Base-by-base conservation (phyloP, 2,888 invertebrate genomes). In the Epinotia demarniana region DNA sequence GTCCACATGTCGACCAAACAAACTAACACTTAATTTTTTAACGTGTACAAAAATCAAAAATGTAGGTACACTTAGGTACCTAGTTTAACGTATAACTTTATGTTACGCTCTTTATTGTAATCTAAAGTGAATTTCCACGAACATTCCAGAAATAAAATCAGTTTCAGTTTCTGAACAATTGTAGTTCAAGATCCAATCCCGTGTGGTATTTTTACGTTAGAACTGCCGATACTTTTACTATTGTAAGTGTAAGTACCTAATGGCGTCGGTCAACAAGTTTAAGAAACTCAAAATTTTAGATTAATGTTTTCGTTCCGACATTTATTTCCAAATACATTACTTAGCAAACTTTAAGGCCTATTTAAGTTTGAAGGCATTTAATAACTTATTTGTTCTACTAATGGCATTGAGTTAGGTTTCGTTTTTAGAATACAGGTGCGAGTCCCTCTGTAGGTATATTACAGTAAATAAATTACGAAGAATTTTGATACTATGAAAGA, bases 221-320 rank as follows among this genome's bases (percentile, higher is more conserved):
- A 71, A 16, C 66, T 8, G 39, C 16, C 18, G 3, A 39, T 62
- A 62, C 53, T 46, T 60, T 27, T 16, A 53, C 55, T 46, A 33
- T 70, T 55, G 19, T 13, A 33, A 33, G 6, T 33, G 33, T 33
- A 33, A 33, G 60, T 27, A 60, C 13, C 46, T 49, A 61, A 60
- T 18, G 19, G 57, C 55, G n/a, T 55, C 62, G 39, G 55, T 55
- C 49, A 71, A 55, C 39, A 62, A 46, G 46, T 46, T 13, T 53
- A 62, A 46, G 46, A 4, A 13, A 46, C 12, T 46, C 46, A 46
- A 8, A 33, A 46, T 16, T 46, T 46, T 46, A 2, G 12, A 46
- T 46, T 46, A 46, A 12, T 13, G 23, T 23, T 23, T 13, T 46
- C 46, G 46, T 1, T 46, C 12, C 0, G 46, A 13, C 13, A 13